Percentiles rank a stretch among this genome's conserved stretches.
Conservation (phyloP, 2,888 invertebrate genomes). For the Apotomis turbidana region DNA sequence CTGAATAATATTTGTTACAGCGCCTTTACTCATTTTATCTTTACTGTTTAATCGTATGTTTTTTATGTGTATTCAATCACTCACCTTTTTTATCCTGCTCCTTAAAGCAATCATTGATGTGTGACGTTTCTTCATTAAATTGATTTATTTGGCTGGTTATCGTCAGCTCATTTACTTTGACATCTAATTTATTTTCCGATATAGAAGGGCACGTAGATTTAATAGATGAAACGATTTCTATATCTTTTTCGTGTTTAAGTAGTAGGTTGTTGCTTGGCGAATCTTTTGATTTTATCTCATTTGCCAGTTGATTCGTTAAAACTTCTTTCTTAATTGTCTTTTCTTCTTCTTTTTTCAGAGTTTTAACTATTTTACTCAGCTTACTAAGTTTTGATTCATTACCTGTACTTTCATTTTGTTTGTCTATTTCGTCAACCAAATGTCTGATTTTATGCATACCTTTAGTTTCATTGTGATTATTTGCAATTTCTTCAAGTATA, state of each 20-base stretch:
- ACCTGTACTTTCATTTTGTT: background rate
- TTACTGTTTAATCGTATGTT: background rate
- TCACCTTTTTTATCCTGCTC: background rate
- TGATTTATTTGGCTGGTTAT: background rate
- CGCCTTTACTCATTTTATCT: no score
- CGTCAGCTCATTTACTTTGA: background rate
- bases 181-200: background rate
- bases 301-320: background rate
- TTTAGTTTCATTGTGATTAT: background rate
- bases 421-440: conserved; percentile 13
- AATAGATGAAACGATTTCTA: background rate
- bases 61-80: background rate
- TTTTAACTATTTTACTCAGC: background rate
- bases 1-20: no score
- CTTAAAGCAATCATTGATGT: background rate
- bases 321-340: background rate
- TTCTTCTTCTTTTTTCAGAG: background rate
- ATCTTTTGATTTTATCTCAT: background rate
- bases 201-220: background rate
- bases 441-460: conserved; percentile 17
- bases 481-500: conserved; percentile 14
- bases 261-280: background rate
- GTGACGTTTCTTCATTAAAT: background rate
- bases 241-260: background rate
- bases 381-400: background rate